Evolutionary conservation across 1,140 invertebrate species (phyloP), one percentile per base, ranked within the genome.

Genomic region (Leucophenga varia): DNA sequence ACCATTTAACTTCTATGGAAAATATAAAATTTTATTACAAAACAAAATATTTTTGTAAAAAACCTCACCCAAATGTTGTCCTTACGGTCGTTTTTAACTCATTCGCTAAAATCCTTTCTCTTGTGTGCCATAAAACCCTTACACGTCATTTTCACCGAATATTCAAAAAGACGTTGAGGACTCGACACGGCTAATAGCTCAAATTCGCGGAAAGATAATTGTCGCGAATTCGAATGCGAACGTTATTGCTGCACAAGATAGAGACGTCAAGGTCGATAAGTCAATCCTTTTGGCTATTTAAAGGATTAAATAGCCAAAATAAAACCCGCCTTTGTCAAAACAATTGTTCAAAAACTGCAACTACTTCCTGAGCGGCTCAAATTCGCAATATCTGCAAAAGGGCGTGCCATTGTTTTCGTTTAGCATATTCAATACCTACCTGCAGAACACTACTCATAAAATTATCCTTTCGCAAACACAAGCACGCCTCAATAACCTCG

Each of bases 291-390:
- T 64, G 67, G n/a, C n/a, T n/a, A n/a, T 67, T 59, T 70, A 70
- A 70, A 70, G 67, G 67, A 70, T 70, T 70, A 70, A 70, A 70
- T 70, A 65, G 61, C 50, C 65, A 70, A 70, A 70, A 70, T 70
- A 64, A 61, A 55, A 51, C 59, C 63, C 67, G 67, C 67, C 67
- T 70, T 70, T 70, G 67, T 63, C 61, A 70, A 69, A 52, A 70
- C 52, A 70, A 60, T 55, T 56, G 43, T 53, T 43, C 47, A 45
- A 51, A 54, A 42, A 19, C 35, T 14, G n/a, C 40, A 44, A 57
- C 47, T 57, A 54, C 45, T 55, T 69, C 51, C 31, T 44, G 42
- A 43, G 30, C 43, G 36, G 36, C 32, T 35, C 48, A 35, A 56
- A 70, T 57, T 61, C 54, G 63, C 59, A 64, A 30, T 25, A 20